Base-by-base conservation (phyloP, 1,140 invertebrate species). In the Megathymus violae region DNA sequence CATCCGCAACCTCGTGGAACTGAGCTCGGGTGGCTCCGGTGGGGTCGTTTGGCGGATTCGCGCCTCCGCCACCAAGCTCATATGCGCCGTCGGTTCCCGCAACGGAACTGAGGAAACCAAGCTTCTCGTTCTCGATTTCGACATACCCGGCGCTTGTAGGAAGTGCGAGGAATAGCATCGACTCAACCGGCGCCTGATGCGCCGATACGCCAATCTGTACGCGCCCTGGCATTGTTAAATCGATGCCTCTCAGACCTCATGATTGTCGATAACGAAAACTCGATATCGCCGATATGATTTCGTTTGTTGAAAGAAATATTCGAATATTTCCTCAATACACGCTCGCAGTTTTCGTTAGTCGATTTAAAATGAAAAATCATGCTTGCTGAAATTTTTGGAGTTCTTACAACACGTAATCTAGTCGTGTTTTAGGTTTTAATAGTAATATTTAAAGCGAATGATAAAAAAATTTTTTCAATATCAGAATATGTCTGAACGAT, bases 71-170 rank as follows among this genome's bases (percentile, higher is more conserved):
- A 99, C 98, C 1, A 98, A 99, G 91, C 93, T 99, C 40, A 98
- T 99, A 34, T 99, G 98, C 92, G 98, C 99, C 0, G 98, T 99
- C 1, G 99, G 99, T 44, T 99, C 97, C 73, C 94, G 99, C 7
- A 99, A 99, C 82, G 98, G 98, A 15, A 99, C 98, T 0, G 99
- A 99, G 91, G 98, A 99, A 91, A 99, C 99, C 0, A 99, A 99
- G 91, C 93, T 99, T 5, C 94, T 99, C 64, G 98, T 99, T 7
- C 93, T 99, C 48, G 98, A 99, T 91, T 99, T 99, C 92, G 98
- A 99, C 88, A 95, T 97, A 38, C 96, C 98, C 62, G 92, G 92
- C 27, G 92, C 93, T 16, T 93, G 93, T 79, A 85, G 91, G 40
- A 93, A 93, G 77, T 93, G 93, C 62, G 82, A 88, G 47, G 84